These are phyloP conservation scores for Gortyna flavago DNA, from an alignment of 2,888 invertebrate species.

Conservation along the genomic window DNA sequence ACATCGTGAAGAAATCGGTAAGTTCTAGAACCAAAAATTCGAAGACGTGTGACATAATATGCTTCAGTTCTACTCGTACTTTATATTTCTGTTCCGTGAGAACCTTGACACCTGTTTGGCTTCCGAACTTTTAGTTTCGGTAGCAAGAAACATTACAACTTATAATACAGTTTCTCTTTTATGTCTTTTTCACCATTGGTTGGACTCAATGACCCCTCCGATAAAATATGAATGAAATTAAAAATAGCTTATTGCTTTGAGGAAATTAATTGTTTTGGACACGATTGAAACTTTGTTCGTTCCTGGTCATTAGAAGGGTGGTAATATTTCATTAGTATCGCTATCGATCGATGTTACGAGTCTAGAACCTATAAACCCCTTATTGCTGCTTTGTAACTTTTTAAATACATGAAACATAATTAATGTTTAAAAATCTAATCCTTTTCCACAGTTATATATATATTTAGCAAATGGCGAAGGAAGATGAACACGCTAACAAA, in stretches of 20 bases:
- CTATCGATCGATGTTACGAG: slow-evolving; percentile 18
- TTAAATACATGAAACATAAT: not conserved
- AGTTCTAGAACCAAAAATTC: too few relatives aligned
- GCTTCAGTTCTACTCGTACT: not conserved
- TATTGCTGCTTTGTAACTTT: not conserved
- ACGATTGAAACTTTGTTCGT: slow-evolving; percentile 29
- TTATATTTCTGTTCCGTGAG: slow-evolving; percentile 3
- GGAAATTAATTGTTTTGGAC: slow-evolving; percentile 16
- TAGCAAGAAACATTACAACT: not conserved
- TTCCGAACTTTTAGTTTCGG: slow-evolving; percentile 1
- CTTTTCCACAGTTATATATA: not conserved
- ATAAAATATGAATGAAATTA: slow-evolving; percentile 26
- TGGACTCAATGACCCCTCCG: not conserved
- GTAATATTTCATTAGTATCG: slow-evolving; percentile 20
- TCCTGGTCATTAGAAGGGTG: slow-evolving; percentile 6
- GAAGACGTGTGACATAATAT: not conserved
- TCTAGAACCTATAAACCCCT: not conserved
- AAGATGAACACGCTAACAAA: not conserved
- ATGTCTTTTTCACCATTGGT: not conserved
- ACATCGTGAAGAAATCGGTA: too few relatives aligned
- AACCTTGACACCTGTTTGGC: slow-evolving; percentile 19
- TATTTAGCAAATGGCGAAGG: not conserved
- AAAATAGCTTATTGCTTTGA: slow-evolving; percentile 26
- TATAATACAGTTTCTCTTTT: slow-evolving; percentile 6
- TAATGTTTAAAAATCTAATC: not conserved